Conservation (phyloP, 2,888 invertebrate species). For the Cryptops parisi region DNA sequence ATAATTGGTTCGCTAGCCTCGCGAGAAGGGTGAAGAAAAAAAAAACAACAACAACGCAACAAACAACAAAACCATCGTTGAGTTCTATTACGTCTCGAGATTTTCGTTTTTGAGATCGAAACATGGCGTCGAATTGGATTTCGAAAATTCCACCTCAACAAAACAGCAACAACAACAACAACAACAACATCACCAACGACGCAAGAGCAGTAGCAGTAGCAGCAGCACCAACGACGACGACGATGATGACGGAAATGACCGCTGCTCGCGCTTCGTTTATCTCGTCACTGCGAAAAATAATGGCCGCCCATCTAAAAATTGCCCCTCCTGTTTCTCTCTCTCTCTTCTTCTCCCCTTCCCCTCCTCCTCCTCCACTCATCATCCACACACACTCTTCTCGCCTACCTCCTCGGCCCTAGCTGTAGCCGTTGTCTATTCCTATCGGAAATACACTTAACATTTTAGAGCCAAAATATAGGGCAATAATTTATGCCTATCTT, state of each 20-base stretch:
- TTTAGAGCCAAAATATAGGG: slow-evolving; percentile 1
- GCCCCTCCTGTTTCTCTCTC: background rate
- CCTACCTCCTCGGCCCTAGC: background rate
- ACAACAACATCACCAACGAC: too few relatives aligned
- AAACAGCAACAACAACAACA: too few relatives aligned
- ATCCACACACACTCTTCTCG: background rate
- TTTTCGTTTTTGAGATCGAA: too few relatives aligned
- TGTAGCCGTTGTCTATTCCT: background rate
- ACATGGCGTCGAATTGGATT: too few relatives aligned
- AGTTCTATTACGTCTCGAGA: too few relatives aligned
- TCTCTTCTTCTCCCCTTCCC: background rate
- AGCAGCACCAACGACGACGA: too few relatives aligned
- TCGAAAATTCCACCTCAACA: too few relatives aligned
- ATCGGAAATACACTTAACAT: slow-evolving; percentile 2
- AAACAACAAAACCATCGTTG: too few relatives aligned
- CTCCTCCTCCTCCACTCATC: background rate
- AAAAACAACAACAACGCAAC: too few relatives aligned
- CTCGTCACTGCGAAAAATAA: background rate
- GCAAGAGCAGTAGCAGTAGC: too few relatives aligned
- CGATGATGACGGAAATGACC: background rate
- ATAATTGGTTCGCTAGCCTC: too few relatives aligned
- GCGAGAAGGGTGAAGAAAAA: too few relatives aligned
- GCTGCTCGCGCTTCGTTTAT: background rate
- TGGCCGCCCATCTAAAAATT: background rate
- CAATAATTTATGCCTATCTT: slow-evolving; percentile 5